Evolutionary conservation across 2,797 vertebrate genomes (phyloP), one percentile per base, ranked within the genome.

Genomic region (Chelonia mydas): DNA sequence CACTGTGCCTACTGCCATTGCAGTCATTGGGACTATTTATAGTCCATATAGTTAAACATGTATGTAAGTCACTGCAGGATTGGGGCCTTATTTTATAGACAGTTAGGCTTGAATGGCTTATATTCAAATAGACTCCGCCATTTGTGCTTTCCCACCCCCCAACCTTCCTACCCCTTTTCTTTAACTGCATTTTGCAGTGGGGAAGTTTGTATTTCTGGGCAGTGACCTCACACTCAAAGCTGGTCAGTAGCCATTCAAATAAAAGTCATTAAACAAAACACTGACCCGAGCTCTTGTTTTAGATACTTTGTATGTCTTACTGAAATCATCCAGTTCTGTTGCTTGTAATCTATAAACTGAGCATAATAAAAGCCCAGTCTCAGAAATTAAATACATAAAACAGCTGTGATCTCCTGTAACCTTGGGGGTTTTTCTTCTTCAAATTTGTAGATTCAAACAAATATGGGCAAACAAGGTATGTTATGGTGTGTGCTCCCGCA

Each of bases 1-100:
- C 54, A 3, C 87, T 0, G n/a, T 0, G 4, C 61, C 74, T 85
- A 91, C 55, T 0, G 28, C 82, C 90, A 45, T 88, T 23, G 15
- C 41, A 9, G 78, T 87, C 86, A 87, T 83, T 93, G 94, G 77
- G 27, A 92, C 90, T 96, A 92, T 92, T 97, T 86, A 61, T 81
- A 54, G 74, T 0, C 0, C 50, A 11, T 72, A 85, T 72, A 78
- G 84, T 53, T 25, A n/a, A 10, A 27, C 4, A 0, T 5, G 0
- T 74, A 59, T 1, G 82, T 79, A 84, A 80, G 84, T 76, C 86
- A 82, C 25, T 5, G 74, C 74, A 93, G 93, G 59, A 28, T 57
- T 47, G 17, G 0, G 0, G 74, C 83, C 94, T 96, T 90, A 89
- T 95, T 79, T 37, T 72, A n/a, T 76, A 86, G 31, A 86, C 21